These are phyloP conservation scores for Xestia sexstrigata DNA, from an alignment of 2,888 invertebrate species.

Conservation along the genomic window DNA sequence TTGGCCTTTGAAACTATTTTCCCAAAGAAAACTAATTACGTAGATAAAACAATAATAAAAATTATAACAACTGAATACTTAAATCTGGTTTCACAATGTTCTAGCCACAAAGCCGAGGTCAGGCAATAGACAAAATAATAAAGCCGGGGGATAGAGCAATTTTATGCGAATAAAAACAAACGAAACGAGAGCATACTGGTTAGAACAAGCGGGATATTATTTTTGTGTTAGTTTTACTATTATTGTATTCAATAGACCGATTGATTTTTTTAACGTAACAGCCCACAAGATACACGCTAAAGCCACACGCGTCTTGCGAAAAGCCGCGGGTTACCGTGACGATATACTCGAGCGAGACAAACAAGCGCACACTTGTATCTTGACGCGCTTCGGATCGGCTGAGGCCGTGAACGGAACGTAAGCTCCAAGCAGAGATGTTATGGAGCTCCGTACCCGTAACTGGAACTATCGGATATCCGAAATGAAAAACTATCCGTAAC, in stretches of 20 bases:
- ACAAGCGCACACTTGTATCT: neutral
- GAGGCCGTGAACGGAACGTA: neutral
- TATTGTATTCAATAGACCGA: conserved; percentile 12
- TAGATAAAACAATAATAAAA: conserved; percentile 10
- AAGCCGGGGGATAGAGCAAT: conserved; percentile 20
- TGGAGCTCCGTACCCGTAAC: neutral
- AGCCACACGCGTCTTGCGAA: neutral
- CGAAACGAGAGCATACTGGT: conserved; percentile 9
- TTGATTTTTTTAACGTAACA: neutral
- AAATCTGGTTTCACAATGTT: conserved; percentile 25
- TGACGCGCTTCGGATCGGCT: neutral
- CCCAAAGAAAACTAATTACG: conserved; percentile 18
- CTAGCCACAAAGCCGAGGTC: conserved; percentile 36
- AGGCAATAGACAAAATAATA: conserved; percentile 31
- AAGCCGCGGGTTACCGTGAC: neutral
- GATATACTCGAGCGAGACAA: neutral
- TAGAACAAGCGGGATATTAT: conserved; percentile 15
- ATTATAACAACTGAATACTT: conserved; percentile 16
- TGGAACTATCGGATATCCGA: neutral
- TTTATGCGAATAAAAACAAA: conserved; percentile 39
- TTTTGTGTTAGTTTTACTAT: conserved; percentile 7
- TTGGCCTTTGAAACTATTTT: conserved; percentile 10
- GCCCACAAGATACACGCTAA: neutral
- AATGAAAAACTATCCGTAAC: neutral
- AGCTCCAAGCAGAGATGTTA: neutral